A percentile compares a stretch with the other conserved stretches of the same genome.
Evolutionary conservation across 2,797 vertebrate species (phyloP).

Genomic region (Arrhamphus sclerolepis): DNA sequence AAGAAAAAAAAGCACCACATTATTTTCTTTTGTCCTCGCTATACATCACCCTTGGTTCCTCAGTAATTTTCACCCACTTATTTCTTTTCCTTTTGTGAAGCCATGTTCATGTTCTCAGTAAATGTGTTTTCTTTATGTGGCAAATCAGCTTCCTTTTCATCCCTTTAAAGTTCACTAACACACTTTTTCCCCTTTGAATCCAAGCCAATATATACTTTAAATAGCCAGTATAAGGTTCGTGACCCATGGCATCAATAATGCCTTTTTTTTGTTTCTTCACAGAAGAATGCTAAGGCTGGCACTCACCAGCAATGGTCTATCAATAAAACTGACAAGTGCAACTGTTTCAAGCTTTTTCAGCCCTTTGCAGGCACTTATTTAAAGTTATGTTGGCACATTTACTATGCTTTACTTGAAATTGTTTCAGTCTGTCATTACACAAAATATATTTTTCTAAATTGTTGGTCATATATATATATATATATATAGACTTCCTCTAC

Average conservation of each 20-base stretch:
- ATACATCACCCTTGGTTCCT: slow-evolving; percentile 20
- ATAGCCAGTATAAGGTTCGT: slow-evolving; percentile 35
- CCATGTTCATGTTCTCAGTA: slow-evolving; percentile 48
- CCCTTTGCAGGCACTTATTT: no score
- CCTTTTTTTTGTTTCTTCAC: not conserved
- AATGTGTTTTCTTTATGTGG: slow-evolving; percentile 28
- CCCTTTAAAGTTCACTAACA: slow-evolving; percentile 43
- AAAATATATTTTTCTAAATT: slow-evolving; percentile 28
- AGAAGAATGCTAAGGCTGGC: not conserved
- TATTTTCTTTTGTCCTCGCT: slow-evolving; percentile 28
- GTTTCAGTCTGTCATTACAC: not conserved
- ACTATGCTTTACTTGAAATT: not conserved
- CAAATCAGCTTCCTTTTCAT: slow-evolving; percentile 29
- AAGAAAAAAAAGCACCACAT: not conserved
- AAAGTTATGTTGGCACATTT: no score
- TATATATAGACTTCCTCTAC: slow-evolving; percentile 39
- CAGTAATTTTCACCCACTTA: slow-evolving; percentile 22
- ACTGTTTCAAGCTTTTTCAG: no score
- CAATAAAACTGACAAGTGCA: not conserved
- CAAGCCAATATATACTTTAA: slow-evolving; percentile 29
- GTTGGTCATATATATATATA: slow-evolving; percentile 45
- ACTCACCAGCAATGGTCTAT: not conserved
- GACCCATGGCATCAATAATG: slow-evolving; percentile 49
- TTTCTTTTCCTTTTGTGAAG: slow-evolving; percentile 39
- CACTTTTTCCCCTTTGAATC: slow-evolving; percentile 32